Base-by-base conservation (phyloP, 1,140 invertebrate genomes). In the Phthorimaea operculella region DNA sequence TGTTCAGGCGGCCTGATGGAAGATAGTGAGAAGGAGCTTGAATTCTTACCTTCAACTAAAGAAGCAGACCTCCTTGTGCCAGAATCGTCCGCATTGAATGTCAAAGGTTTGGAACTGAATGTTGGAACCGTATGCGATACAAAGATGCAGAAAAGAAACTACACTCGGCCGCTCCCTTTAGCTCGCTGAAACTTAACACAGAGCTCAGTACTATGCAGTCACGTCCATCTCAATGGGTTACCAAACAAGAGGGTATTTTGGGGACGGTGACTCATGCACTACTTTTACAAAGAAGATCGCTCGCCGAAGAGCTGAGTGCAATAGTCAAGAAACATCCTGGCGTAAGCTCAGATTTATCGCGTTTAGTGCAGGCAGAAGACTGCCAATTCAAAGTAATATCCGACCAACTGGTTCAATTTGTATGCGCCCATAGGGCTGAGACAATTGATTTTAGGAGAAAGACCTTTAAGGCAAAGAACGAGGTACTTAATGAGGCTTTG, bases 101-200 rank as follows among this genome's bases (percentile, higher is more conserved):
- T 52, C 64, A 67, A 50, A 57, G 54, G 45, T 36, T 69, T 9
- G 57, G 59, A n/a, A 54, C 52, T 0, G 2, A 14, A 11, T 14
- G 12, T 8, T 71, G 59, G 63, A 66, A 68, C 52, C 63, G 56
- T 39, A 62, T 70, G 12, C 33, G 60, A 10, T 68, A 68, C 39
- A 63, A 60, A 16, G 58, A 71, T 10, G 61, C 59, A 10, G 55
- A 68, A 21, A 62, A 68, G 48, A 63, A 49, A 16, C 52, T 50
- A 18, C 47, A 28, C 15, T 47, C 17, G 21, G 4, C 47, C 14
- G 16, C 54, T 18, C 34, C 51, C 15, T 56, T 50, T 14, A 8
- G 6, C 10, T 9, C 48, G 17, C 15, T 56, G n/a, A 56, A 56
- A 51, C 16, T 51, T 3, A 56, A 56, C 16, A 10, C 17, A 6